Base-by-base conservation (phyloP, 2,888 invertebrate species). In the Cataglyphis albicans region DNA sequence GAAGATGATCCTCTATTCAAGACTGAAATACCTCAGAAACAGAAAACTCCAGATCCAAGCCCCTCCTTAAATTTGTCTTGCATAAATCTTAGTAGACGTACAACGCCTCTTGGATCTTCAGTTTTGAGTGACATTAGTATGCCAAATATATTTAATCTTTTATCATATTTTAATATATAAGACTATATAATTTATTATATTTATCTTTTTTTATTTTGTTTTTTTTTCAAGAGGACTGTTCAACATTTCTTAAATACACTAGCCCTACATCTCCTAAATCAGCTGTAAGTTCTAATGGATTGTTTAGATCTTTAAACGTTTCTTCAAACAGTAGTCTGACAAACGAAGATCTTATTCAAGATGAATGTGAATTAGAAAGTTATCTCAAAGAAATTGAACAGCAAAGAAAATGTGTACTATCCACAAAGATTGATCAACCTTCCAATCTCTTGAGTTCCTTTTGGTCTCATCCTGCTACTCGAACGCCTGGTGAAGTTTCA, bases 381-480 rank as follows among this genome's bases (percentile, higher is more conserved):
- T 94, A 94, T 86, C 90, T 94, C 32, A 93, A 93, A 82, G 92
- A 93, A 81, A 88, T 93, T 15, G 89, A 87, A 9, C 91, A 91
- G 18, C 93, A 94, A 55, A 88, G 92, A 10, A 94, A 93, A 78
- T 91, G 92, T 4, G 85, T 88, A 15, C 88, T 91, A 21, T 90
- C 92, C 6, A 90, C 93, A 1, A 94, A 90, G 83, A 91, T 94
- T 9, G 95, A 95, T 89, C 95, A 95, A 80, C 94, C 95, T 0
- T 94, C 95, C 1, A 96, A 95, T 92, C 92, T 95, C 68, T 91
- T 96, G 64, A 95, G 95, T 87, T 95, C 95, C 1, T 96, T 96
- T 90, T 96, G 95, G 96, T 95, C 94, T 55, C 95, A 96, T 93
- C 95, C 95, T 68, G 94, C 95, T 61, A 95, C 95, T 25, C 95